Evolutionary conservation across 2,113 vertebrate species (phyloP).

Genomic region (Promerops cafer): DNA sequence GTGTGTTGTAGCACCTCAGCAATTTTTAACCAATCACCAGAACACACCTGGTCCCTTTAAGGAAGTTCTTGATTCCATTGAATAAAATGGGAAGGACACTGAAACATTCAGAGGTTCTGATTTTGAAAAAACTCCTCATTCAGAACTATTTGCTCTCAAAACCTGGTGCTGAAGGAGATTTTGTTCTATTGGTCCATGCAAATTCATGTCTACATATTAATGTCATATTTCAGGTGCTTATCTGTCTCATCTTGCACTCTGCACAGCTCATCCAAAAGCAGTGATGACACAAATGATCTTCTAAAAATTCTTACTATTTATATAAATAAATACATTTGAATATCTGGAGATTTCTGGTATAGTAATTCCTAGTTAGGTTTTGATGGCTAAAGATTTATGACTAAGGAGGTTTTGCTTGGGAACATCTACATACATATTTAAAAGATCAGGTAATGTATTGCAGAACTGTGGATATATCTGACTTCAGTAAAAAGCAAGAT

Average conservation of each 20-base stretch:
- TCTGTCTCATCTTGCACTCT: background rate
- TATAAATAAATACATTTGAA: background rate
- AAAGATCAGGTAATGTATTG: background rate
- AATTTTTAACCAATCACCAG: background rate
- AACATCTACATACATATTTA: background rate
- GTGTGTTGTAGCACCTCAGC: background rate
- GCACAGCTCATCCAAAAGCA: background rate
- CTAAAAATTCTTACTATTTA: background rate
- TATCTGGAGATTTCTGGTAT: background rate
- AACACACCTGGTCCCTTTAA: background rate
- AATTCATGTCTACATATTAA: background rate
- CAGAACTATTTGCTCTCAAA: background rate
- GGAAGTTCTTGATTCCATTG: background rate
- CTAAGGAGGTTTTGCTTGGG: background rate
- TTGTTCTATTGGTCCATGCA: background rate
- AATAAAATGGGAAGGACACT: background rate
- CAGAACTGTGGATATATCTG: conserved; percentile 2
- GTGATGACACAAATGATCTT: background rate
- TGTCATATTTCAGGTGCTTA: background rate
- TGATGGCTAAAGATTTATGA: background rate
- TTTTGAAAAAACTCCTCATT: background rate
- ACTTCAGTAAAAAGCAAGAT: conserved; percentile 6
- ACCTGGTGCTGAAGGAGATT: background rate
- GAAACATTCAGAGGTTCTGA: background rate
- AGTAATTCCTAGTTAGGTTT: background rate